Percentiles rank a stretch among this genome's conserved stretches.
These are phyloP conservation scores for human (Homo sapiens) DNA, from an alignment of 2,113 vertebrate species.

Conservation along the genomic window GRCh38 chr11:85007501-85008000, in stretches of 20 bases:
- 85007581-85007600: too few relatives aligned
- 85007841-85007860: neutral
- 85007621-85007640: too few relatives aligned
- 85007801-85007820: neutral
- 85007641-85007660: too few relatives aligned
- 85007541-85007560: too few relatives aligned
- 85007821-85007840: neutral
- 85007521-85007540: too few relatives aligned
- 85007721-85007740: neutral
- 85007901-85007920: conserved; percentile 11
- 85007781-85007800: neutral
- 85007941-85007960: conserved; percentile 45
- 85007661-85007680: too few relatives aligned
- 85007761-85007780: neutral
- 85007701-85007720: too few relatives aligned
- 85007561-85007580: too few relatives aligned
- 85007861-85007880: neutral
- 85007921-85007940: neutral
- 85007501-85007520: too few relatives aligned
- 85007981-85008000: neutral
- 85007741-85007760: neutral
- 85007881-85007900: neutral
- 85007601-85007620: too few relatives aligned
- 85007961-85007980: neutral
- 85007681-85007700: too few relatives aligned